Percentiles rank a stretch among this genome's conserved stretches.
phyloP scores from a whole-genome alignment of 2,888 invertebrate genomes.

The Lomographa bimaculata region DNA sequence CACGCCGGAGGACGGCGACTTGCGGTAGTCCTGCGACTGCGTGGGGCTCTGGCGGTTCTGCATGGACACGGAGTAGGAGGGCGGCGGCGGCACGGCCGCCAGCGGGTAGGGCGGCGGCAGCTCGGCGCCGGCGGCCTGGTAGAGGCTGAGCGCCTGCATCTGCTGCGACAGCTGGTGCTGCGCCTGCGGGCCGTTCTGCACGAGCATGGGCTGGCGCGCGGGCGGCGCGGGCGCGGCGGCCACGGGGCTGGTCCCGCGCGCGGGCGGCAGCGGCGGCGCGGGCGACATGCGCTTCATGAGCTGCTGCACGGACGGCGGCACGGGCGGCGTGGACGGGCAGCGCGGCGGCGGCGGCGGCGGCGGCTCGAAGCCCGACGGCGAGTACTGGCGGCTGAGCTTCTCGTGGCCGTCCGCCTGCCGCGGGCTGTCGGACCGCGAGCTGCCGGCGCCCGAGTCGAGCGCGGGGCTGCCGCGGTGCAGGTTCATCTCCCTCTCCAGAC shows the following conservation, averaged over 20 bases:
- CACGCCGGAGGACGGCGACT: conserved; percentile 93
- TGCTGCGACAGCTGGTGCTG: conserved; percentile 95
- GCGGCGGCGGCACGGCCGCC: conserved; percentile 88
- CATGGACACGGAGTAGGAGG: conserved; percentile 93
- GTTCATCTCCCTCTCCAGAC: conserved; percentile 92
- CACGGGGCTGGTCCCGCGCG: conserved; percentile 90
- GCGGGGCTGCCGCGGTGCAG: conserved; percentile 93
- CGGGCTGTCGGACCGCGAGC: conserved; percentile 95
- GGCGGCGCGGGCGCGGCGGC: conserved; percentile 82
- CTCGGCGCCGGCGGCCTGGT: conserved; percentile 86
- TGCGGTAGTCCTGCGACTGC: conserved; percentile 91
- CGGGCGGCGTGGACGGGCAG: conserved; percentile 88
- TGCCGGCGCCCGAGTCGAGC: conserved; percentile 93
- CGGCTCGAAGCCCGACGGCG: conserved; percentile 86
- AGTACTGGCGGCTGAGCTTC: conserved; percentile 87
- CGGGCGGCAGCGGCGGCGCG: conserved; percentile 85
- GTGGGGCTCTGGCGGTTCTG: conserved; percentile 95
- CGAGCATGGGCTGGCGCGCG: conserved; percentile 90
- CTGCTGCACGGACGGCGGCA: conserved; percentile 85
- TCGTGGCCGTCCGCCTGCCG: conserved; percentile 87
- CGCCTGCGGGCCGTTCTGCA: conserved; percentile 90
- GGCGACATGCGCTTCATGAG: conserved; percentile 86
- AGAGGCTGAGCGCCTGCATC: conserved; percentile 93
- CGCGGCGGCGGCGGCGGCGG: conserved; percentile 90
- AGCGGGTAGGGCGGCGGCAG: conserved; percentile 88